Evolutionary conservation across 1,140 invertebrate species (phyloP).

Genomic region (Zaprionus africanus): DNA sequence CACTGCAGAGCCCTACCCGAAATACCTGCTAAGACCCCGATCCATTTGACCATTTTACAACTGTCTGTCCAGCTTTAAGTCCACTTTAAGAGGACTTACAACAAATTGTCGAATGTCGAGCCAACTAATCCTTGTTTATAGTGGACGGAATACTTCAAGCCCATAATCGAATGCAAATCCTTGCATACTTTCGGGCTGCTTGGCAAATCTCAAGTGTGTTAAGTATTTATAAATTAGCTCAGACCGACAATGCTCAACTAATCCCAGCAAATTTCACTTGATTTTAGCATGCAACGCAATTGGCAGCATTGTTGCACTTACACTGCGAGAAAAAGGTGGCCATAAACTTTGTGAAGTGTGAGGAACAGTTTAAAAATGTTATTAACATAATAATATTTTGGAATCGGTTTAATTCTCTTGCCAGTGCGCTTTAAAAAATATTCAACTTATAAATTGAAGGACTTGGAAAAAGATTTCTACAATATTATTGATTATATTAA

Average conservation of each 20-base stretch:
- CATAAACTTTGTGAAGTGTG: background rate
- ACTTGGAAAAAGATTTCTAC: too few species aligned
- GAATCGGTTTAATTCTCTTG: too few species aligned
- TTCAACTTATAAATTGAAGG: too few species aligned
- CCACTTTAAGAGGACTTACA: conserved; percentile 27
- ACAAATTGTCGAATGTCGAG: conserved; percentile 19
- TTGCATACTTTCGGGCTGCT: background rate
- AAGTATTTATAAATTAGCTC: conserved; percentile 15
- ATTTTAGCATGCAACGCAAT: conserved; percentile 1
- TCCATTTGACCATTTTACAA: conserved; percentile 15
- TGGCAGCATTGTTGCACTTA: conserved; percentile 8
- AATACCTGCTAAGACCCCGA: conserved; percentile 28
- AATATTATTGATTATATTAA: too few species aligned
- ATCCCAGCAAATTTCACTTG: conserved; percentile 4
- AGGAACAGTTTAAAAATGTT: too few species aligned
- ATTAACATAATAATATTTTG: too few species aligned
- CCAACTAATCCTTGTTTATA: conserved; percentile 15
- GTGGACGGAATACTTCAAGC: background rate
- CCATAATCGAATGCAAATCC: conserved; percentile 22
- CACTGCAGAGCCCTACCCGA: background rate
- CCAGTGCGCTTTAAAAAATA: too few species aligned
- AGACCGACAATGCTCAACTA: conserved; percentile 8
- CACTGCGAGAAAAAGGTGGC: background rate
- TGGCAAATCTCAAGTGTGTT: background rate
- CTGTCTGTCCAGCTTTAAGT: conserved; percentile 20